These are phyloP conservation scores for Celastrina argiolus DNA, from an alignment of 2,888 invertebrate species.

Conservation along the genomic window DNA sequence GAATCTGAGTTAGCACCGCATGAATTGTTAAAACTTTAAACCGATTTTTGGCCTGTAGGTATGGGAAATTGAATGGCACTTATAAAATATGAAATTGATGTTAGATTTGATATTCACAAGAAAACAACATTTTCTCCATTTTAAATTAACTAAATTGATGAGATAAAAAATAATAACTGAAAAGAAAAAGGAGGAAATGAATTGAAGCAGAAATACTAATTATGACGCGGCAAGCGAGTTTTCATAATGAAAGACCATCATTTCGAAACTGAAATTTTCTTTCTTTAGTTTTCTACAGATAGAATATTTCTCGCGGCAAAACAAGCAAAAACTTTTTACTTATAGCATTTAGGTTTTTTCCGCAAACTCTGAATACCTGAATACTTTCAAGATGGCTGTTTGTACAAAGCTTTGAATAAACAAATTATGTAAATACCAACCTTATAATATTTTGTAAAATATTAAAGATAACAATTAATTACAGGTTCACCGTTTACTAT, in stretches of 20 bases:
- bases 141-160: neutral
- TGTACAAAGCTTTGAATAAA: neutral
- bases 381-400: neutral
- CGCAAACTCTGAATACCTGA: constrained; percentile 5
- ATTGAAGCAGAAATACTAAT: constrained; percentile 16
- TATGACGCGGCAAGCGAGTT: constrained; percentile 14
- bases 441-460: neutral
- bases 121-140: neutral
- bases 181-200: neutral
- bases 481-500: too few species aligned
- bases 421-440: neutral
- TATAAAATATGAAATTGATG: too few species aligned
- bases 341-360: neutral
- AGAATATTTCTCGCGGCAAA: constrained; percentile 4
- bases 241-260: constrained; percentile 17
- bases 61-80: neutral
- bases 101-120: neutral
- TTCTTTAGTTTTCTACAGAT: constrained; percentile 9
- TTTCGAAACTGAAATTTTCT: constrained; percentile 14
- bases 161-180: neutral
- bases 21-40: too few species aligned
- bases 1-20: neutral
- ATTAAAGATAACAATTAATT: too few species aligned
- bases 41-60: too few species aligned
- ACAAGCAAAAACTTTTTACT: constrained; percentile 14